These are phyloP conservation scores for Siniperca scherzeri DNA, from an alignment of 2,797 vertebrate species.

Conservation along the genomic window DNA sequence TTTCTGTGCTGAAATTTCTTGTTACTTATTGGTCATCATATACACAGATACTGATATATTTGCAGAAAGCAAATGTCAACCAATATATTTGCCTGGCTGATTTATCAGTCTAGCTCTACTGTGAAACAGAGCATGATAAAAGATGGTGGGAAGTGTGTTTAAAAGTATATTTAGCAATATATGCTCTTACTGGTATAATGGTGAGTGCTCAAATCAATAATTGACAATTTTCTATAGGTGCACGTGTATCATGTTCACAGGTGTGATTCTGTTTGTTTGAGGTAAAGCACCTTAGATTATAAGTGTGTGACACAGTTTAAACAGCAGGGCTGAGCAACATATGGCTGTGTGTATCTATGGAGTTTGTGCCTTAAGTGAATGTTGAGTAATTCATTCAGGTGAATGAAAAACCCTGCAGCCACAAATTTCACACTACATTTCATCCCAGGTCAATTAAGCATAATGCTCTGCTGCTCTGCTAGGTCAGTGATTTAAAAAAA, in stretches of 20 bases:
- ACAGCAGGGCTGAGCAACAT: conserved; percentile 63
- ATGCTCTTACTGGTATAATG: conserved; percentile 3
- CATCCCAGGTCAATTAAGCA: conserved; percentile 84
- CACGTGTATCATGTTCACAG: conserved; percentile 20
- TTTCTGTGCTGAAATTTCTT: background rate
- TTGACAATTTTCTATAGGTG: background rate
- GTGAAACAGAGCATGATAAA: background rate
- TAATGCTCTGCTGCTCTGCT: conserved; percentile 78
- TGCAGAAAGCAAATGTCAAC: background rate
- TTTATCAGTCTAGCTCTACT: background rate
- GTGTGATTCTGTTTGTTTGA: conserved; percentile 45
- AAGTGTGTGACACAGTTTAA: conserved; percentile 48
- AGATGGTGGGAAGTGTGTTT: background rate
- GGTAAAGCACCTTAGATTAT: conserved; percentile 37
- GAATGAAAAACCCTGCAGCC: conserved; percentile 76
- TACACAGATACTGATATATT: background rate
- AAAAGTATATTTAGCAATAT: background rate
- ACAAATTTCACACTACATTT: conserved; percentile 88
- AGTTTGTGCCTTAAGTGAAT: conserved; percentile 71
- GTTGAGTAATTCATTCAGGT: conserved; percentile 84
- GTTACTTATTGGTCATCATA: background rate
- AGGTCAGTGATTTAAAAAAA: conserved; percentile 68
- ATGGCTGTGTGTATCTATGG: conserved; percentile 69
- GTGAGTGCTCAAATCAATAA: conserved; percentile 17
- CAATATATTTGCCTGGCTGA: background rate